These are phyloP conservation scores for Amblyornis subalaris DNA, from an alignment of 2,113 vertebrate genomes.

Conservation along the genomic window DNA sequence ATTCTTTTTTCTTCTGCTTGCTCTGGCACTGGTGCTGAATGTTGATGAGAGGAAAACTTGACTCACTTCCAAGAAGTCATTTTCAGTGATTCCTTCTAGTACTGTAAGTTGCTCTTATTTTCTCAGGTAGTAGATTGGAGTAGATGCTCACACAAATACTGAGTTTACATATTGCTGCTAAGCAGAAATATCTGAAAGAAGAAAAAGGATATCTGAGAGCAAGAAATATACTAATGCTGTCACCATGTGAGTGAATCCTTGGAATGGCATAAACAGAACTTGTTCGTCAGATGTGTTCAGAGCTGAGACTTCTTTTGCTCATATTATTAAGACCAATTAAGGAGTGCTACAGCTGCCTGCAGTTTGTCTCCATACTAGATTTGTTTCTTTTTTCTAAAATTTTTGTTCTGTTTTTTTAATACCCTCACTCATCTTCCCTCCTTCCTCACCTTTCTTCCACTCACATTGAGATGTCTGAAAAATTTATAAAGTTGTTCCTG, in stretches of 20 bases:
- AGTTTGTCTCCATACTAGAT: background rate
- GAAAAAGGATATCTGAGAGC: background rate
- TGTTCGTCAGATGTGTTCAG: background rate
- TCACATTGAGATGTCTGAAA: background rate
- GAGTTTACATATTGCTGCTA: background rate
- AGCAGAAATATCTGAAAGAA: background rate
- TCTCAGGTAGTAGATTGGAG: background rate
- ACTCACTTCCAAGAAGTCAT: slow-evolving; percentile 29
- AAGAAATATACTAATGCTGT: background rate
- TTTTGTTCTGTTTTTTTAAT: background rate
- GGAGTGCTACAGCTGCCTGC: background rate
- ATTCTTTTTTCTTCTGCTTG: slow-evolving; percentile 25
- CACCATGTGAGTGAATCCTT: background rate
- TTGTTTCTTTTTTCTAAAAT: background rate
- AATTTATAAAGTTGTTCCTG: background rate
- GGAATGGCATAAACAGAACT: background rate
- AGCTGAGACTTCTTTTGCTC: background rate
- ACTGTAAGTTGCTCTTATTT: background rate
- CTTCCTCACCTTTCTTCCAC: background rate
- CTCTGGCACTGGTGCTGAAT: slow-evolving; percentile 36
- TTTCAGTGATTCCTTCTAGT: slow-evolving; percentile 12
- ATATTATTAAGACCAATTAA: background rate
- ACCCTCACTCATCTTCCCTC: background rate
- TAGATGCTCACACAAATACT: background rate
- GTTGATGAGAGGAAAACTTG: slow-evolving; percentile 36